These are phyloP conservation scores for Lutjanus campechanus DNA, from an alignment of 2,797 vertebrate genomes.

Conservation along the genomic window DNA sequence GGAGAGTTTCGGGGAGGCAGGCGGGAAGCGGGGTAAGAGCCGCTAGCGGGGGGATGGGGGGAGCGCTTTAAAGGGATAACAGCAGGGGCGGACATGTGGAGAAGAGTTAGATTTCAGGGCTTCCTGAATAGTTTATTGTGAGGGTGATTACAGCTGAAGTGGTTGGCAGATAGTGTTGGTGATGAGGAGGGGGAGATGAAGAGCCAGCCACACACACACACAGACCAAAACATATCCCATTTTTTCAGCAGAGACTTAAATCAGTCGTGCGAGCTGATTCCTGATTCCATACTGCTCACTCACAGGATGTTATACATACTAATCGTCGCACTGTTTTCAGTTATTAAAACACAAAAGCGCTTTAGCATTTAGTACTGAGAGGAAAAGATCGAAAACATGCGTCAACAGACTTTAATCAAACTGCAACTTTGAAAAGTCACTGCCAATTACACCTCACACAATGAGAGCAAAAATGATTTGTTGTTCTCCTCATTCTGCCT, in stretches of 20 bases:
- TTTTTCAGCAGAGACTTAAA: constrained; percentile 1
- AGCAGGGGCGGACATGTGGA: constrained; percentile 44
- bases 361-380: not conserved
- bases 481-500: not conserved
- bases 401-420: not conserved
- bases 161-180: constrained; percentile 12
- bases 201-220: not conserved
- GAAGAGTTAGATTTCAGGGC: constrained; percentile 52
- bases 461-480: not conserved
- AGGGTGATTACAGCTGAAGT: constrained; percentile 53
- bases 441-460: not conserved
- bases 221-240: not conserved
- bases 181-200: constrained; percentile 30
- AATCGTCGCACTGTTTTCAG: not conserved
- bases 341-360: not conserved
- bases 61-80: constrained; percentile 38
- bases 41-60: not conserved
- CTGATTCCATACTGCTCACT: not conserved
- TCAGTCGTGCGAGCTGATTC: not conserved
- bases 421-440: not conserved
- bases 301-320: not conserved
- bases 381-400: not conserved
- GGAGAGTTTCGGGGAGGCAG: constrained; percentile 45
- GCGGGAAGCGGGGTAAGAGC: constrained; percentile 12
- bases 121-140: constrained; percentile 68